These are phyloP conservation scores for Parasteatoda tepidariorum DNA, from an alignment of 1,140 invertebrate genomes.

Conservation along the genomic window DNA sequence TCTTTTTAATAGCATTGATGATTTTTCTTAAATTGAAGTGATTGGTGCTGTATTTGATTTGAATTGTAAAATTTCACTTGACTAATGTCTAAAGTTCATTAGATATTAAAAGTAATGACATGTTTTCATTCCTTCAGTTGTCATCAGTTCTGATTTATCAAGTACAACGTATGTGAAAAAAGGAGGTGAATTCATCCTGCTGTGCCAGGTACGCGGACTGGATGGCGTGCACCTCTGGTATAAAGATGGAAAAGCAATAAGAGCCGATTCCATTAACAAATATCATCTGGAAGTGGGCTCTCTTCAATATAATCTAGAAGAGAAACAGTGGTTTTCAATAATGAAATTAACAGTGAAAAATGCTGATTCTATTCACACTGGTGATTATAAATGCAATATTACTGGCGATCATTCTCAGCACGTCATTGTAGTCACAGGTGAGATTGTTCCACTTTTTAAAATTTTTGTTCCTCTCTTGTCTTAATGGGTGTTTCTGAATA, in stretches of 20 bases:
- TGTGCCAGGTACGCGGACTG: slow-evolving; percentile 46
- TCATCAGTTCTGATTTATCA: slow-evolving; percentile 1
- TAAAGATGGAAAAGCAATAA: slow-evolving; percentile 59
- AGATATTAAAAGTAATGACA: not conserved
- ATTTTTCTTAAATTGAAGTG: not conserved
- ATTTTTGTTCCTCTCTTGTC: not conserved
- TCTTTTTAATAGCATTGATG: not conserved
- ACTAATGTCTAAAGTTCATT: not conserved
- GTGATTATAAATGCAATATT: slow-evolving; percentile 61
- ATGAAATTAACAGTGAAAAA: slow-evolving; percentile 52
- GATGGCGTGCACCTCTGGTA: slow-evolving; percentile 57
- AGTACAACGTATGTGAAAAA: slow-evolving; percentile 42
- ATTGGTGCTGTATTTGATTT: not conserved
- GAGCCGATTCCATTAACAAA: slow-evolving; percentile 38
- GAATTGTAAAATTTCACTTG: not conserved
- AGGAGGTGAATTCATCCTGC: slow-evolving; percentile 53
- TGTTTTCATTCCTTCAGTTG: slow-evolving; percentile 26
- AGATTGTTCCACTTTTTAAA: not conserved
- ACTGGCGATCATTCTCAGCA: slow-evolving; percentile 43
- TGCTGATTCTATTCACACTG: slow-evolving; percentile 55
- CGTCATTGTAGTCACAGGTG: slow-evolving; percentile 61
- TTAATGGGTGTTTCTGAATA: not conserved
- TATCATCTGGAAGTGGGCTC: slow-evolving; percentile 53
- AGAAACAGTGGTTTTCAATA: slow-evolving; percentile 36
- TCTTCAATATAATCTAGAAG: slow-evolving; percentile 1